These are phyloP conservation scores for Athrips mouffetella DNA, from an alignment of 2,888 invertebrate genomes.

Conservation along the genomic window DNA sequence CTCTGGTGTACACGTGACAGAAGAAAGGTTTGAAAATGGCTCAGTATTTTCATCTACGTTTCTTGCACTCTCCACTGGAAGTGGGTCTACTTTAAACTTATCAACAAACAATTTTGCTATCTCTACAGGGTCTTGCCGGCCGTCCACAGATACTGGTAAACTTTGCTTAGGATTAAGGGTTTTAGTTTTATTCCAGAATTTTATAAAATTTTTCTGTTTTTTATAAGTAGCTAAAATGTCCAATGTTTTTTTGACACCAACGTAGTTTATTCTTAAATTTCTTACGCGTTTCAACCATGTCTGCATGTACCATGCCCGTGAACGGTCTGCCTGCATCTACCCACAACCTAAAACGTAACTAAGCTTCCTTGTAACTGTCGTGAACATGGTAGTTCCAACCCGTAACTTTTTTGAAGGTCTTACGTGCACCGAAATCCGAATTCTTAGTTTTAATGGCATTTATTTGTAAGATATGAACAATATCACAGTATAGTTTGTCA, in stretches of 20 bases:
- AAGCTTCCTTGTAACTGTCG: slow-evolving; percentile 3
- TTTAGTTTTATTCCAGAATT: slow-evolving; percentile 13
- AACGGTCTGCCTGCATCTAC: slow-evolving; percentile 4
- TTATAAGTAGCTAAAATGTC: slow-evolving; percentile 10
- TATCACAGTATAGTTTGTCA: not conserved
- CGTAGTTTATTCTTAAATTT: slow-evolving; percentile 14
- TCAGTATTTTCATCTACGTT: no score
- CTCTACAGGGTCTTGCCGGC: slow-evolving; percentile 2
- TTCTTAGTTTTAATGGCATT: not conserved
- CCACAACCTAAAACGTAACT: slow-evolving; percentile 6
- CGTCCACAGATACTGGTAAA: slow-evolving; percentile 21
- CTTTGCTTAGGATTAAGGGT: slow-evolving; percentile 13
- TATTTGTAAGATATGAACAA: not conserved
- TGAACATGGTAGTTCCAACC: slow-evolving; percentile 16
- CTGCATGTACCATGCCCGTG: slow-evolving; percentile 18
- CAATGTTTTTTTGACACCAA: slow-evolving; percentile 19
- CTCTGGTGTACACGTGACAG: not conserved
- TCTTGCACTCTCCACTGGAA: not conserved
- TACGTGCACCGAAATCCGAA: not conserved
- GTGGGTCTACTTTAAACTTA: slow-evolving; percentile 4
- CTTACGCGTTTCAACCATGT: slow-evolving; percentile 11
- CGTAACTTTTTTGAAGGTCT: not conserved
- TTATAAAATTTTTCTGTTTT: slow-evolving; percentile 9
- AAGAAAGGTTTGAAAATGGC: no score
- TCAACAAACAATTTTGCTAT: slow-evolving; percentile 1